Percentiles rank a stretch among this genome's conserved stretches.
Evolutionary conservation across 37 sponge, comb jelly and placozoan species (phyloP).

Genomic region (Cladorhizidae sp.): DNA sequence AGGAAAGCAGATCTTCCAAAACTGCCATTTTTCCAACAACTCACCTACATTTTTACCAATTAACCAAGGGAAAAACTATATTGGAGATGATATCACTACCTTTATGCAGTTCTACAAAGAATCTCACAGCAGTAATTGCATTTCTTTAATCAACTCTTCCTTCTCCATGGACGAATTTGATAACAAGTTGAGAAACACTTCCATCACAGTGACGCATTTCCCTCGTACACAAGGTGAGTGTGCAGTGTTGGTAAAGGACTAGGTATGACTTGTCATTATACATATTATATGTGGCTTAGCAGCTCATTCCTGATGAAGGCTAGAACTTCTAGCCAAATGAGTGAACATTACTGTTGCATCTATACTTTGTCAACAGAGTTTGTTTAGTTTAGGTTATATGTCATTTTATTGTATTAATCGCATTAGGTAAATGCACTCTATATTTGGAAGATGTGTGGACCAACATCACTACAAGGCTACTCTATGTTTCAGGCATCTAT

Average conservation of each 20-base stretch:
- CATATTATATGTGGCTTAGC: too few relatives aligned
- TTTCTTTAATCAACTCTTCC: background rate
- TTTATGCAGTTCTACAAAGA: background rate
- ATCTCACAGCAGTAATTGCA: background rate
- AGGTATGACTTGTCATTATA: too few relatives aligned
- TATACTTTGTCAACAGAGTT: background rate
- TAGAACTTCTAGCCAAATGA: background rate
- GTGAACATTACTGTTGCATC: background rate
- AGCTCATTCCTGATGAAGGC: too few relatives aligned
- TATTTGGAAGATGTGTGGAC: background rate
- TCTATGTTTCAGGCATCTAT: background rate
- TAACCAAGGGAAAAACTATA: background rate
- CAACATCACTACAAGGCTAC: background rate
- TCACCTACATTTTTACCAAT: background rate
- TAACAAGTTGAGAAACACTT: background rate
- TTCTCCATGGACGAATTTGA: background rate
- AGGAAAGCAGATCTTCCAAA: background rate
- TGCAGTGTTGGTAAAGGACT: too few relatives aligned
- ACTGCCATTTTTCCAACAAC: constrained; percentile 7
- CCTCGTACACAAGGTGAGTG: background rate
- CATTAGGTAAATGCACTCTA: background rate
- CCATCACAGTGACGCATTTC: constrained; percentile 8
- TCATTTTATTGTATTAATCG: background rate
- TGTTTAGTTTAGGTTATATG: background rate
- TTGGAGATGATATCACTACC: constrained; percentile 5